phyloP scores from a whole-genome alignment of 2,113 vertebrate genomes.

The Scopus umbretta region DNA sequence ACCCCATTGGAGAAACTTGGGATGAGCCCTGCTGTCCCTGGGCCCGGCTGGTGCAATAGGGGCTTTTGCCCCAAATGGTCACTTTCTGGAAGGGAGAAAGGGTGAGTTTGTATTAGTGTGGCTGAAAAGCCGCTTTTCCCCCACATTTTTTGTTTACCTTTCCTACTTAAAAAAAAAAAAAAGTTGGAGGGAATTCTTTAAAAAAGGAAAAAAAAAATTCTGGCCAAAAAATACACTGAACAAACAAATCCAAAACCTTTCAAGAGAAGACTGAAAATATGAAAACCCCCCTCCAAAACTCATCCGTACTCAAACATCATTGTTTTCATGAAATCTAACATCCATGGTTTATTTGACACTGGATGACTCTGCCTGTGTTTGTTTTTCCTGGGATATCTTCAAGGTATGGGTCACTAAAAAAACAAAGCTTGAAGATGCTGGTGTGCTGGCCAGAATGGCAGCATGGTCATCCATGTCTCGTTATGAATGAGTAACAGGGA shows the following conservation, averaged over 20 bases:
- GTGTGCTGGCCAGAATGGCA: neutral
- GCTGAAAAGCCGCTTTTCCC: neutral
- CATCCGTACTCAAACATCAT: neutral
- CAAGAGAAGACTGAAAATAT: neutral
- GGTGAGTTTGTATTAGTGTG: neutral
- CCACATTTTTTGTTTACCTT: neutral
- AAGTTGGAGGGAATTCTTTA: neutral
- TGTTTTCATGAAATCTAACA: neutral
- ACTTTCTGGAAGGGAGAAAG: neutral
- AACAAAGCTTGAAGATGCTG: neutral
- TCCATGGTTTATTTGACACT: neutral
- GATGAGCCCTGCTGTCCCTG: neutral
- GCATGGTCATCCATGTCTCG: fast-evolving
- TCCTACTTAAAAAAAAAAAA: neutral
- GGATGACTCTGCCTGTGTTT: neutral
- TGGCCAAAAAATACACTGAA: neutral
- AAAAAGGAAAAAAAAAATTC: neutral
- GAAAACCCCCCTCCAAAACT: neutral
- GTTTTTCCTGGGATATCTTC: neutral
- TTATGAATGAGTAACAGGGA: neutral
- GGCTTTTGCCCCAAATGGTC: neutral
- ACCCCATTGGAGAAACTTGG: neutral
- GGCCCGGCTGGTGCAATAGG: fast-evolving
- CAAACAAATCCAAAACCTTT: neutral
- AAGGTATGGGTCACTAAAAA: neutral